These are phyloP conservation scores for Oryzias melastigma DNA, from an alignment of 2,113 vertebrate species.

Conservation along the genomic window DNA sequence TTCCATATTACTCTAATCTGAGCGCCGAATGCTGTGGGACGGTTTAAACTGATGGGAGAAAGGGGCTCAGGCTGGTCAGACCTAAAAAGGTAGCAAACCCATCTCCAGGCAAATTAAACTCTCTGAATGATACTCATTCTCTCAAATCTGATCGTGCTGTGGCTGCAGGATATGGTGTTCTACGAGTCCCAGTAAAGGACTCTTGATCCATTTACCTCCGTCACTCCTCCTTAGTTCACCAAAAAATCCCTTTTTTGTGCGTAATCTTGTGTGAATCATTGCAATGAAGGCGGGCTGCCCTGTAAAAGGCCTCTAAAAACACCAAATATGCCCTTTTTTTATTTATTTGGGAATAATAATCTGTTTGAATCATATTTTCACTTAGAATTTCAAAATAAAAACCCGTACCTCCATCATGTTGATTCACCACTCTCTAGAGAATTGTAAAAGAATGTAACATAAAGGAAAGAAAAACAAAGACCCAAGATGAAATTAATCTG, in stretches of 20 bases:
- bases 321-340: background rate
- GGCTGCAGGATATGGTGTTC: slow-evolving; percentile 29
- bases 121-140: slow-evolving; percentile 39
- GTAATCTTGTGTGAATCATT: slow-evolving; percentile 28
- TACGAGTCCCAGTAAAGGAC: slow-evolving; percentile 23
- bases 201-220: slow-evolving; percentile 35
- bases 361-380: background rate
- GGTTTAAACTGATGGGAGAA: slow-evolving; percentile 39
- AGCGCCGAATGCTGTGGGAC: slow-evolving; percentile 41
- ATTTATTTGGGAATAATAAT: background rate
- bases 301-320: slow-evolving; percentile 15
- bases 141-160: slow-evolving; percentile 34
- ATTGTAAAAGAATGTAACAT: too few species aligned
- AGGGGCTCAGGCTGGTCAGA: slow-evolving; percentile 14
- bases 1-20: slow-evolving; percentile 43
- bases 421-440: too few species aligned
- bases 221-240: slow-evolving; percentile 31
- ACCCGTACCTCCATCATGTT: background rate
- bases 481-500: too few species aligned
- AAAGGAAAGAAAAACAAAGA: too few species aligned
- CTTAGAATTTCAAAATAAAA: background rate
- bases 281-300: slow-evolving; percentile 15
- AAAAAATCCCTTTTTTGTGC: slow-evolving; percentile 41
- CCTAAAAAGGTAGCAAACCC: slow-evolving; percentile 32
- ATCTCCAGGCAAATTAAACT: slow-evolving; percentile 42